phyloP scores from a whole-genome alignment of 2,888 invertebrate species.

The Acanthosepion pharaonis region DNA sequence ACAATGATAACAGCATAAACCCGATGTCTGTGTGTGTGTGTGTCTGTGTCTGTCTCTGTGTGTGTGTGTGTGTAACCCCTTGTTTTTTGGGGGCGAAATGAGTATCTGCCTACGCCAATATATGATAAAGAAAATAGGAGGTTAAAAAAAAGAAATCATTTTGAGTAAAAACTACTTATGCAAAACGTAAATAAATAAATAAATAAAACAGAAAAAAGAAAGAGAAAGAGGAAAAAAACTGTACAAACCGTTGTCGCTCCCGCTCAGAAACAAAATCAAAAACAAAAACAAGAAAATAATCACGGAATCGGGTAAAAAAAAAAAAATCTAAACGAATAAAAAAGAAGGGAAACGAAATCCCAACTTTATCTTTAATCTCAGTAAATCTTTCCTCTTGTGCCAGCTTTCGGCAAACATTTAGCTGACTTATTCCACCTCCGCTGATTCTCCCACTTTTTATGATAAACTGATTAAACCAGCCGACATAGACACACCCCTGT shows the following conservation, averaged over 20 bases:
- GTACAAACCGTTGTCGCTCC: no score
- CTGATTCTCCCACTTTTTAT: not conserved
- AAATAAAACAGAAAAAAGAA: not conserved
- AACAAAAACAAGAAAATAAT: no score
- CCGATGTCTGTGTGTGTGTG: not conserved
- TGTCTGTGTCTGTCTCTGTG: rapidly evolving
- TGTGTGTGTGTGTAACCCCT: no score
- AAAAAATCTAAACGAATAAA: no score
- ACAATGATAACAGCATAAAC: no score
- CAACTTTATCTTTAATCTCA: slow-evolving; percentile 33
- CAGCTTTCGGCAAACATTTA: slow-evolving; percentile 33
- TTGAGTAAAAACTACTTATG: not conserved
- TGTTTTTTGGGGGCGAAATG: not conserved
- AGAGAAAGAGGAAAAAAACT: no score
- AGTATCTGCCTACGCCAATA: not conserved
- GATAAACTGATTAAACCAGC: not conserved
- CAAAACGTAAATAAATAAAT: not conserved
- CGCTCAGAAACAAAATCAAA: no score
- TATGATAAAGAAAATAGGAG: not conserved
- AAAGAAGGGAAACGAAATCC: not conserved
- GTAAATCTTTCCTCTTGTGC: slow-evolving; percentile 33
- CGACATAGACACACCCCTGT: not conserved
- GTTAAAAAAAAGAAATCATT: not conserved
- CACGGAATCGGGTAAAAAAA: no score
- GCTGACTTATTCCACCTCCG: not conserved